A percentile compares a stretch with the other conserved stretches of the same genome.
These are phyloP conservation scores for Atlantisia rogersi DNA, from an alignment of 2,113 vertebrate genomes.

Conservation along the genomic window DNA sequence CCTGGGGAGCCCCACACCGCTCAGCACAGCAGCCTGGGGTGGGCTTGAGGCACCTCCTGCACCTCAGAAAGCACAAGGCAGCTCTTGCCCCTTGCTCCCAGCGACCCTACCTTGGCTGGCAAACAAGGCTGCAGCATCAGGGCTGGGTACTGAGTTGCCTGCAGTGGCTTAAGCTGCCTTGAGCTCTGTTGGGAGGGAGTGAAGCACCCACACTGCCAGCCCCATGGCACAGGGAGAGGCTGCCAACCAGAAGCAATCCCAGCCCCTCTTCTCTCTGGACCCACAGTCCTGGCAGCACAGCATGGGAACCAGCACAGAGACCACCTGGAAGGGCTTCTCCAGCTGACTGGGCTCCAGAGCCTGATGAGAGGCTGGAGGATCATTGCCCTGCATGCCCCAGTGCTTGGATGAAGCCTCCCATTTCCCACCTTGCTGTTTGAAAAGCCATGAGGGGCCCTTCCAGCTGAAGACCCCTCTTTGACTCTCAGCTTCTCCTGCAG, in stretches of 20 bases:
- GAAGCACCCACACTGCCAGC: no score
- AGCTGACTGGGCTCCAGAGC: not conserved
- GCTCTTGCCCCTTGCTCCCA: not conserved
- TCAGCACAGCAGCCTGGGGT: not conserved
- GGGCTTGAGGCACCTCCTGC: not conserved
- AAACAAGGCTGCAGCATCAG: fast-evolving
- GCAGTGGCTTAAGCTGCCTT: not conserved
- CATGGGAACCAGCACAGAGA: fast-evolving
- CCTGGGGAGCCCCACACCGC: not conserved
- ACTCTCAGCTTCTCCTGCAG: not conserved
- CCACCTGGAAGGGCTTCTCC: not conserved
- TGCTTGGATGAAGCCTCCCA: not conserved
- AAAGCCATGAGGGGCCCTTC: not conserved
- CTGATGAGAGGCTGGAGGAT: not conserved
- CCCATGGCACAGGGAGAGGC: not conserved
- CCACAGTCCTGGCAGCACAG: not conserved
- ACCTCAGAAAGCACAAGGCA: fast-evolving
- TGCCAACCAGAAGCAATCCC: not conserved
- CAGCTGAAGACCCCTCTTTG: not conserved
- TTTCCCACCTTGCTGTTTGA: not conserved
- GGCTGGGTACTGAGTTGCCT: fast-evolving
- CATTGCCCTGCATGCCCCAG: not conserved
- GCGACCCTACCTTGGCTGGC: fast-evolving
- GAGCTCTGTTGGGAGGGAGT: fast-evolving
- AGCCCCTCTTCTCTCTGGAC: not conserved